Evolutionary conservation across 2,113 vertebrate species (phyloP).

Genomic region (Larimichthys polyactis): DNA sequence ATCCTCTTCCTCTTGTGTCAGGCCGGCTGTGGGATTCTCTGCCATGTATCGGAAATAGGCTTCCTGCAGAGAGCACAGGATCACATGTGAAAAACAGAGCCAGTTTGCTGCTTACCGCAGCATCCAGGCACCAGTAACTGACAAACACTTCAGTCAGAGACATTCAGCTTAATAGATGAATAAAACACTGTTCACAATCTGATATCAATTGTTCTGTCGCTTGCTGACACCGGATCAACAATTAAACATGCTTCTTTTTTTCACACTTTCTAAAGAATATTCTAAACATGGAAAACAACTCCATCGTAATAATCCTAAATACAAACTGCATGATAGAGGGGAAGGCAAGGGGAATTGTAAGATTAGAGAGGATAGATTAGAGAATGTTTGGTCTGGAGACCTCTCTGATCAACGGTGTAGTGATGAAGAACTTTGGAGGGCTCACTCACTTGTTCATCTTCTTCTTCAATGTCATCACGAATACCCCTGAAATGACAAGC

Average conservation of each 20-base stretch:
- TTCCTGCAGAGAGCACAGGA: conserved; percentile 91
- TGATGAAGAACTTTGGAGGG: conserved; percentile 89
- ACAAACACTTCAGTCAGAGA: conserved; percentile 15
- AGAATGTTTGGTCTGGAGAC: conserved; percentile 54
- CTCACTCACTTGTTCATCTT: conserved; percentile 99
- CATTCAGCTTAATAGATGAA: conserved; percentile 12
- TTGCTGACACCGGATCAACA: not conserved
- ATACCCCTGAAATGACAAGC: conserved; percentile 99
- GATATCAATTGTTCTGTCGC: not conserved
- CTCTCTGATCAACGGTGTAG: conserved; percentile 78
- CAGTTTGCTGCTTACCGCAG: not conserved
- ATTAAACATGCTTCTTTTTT: conserved; percentile 37
- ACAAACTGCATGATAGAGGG: conserved; percentile 44
- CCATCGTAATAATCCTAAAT: conserved; percentile 41
- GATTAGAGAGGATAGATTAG: conserved; percentile 34
- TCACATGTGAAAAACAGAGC: conserved; percentile 53
- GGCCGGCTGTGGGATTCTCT: conserved; percentile 97
- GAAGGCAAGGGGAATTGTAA: conserved; percentile 10
- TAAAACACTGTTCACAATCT: not conserved
- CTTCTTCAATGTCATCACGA: conserved; percentile 99
- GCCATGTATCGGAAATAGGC: conserved; percentile 99
- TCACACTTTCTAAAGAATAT: conserved; percentile 10
- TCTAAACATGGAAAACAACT: conserved; percentile 22
- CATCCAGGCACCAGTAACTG: conserved; percentile 15
- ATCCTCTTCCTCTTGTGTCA: conserved; percentile 95